phyloP scores from a whole-genome alignment of 2,888 invertebrate genomes.

The Metalampra italica region DNA sequence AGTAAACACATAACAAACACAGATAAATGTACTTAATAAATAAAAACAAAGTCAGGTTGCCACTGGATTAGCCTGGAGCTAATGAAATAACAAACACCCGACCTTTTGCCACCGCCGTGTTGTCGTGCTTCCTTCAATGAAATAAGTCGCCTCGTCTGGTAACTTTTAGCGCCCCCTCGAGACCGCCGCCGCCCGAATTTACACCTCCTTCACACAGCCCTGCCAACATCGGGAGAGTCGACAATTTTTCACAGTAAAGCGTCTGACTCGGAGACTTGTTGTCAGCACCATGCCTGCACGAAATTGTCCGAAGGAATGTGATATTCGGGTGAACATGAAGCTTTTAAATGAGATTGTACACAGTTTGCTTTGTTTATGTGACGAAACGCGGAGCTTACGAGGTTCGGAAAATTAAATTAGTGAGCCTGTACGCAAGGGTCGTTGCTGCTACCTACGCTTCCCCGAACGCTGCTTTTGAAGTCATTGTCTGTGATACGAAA shows the following conservation, averaged over 20 bases:
- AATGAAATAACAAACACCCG: no score
- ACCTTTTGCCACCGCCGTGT: no score
- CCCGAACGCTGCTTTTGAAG: no score
- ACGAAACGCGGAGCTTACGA: slow-evolving; percentile 36
- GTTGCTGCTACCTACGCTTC: not conserved
- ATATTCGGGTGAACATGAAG: slow-evolving; percentile 23
- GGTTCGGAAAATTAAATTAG: slow-evolving; percentile 48
- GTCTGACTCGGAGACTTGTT: slow-evolving; percentile 19
- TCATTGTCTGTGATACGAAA: no score
- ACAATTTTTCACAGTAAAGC: slow-evolving; percentile 27
- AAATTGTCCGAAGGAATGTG: slow-evolving; percentile 9
- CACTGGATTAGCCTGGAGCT: no score
- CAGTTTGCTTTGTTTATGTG: slow-evolving; percentile 31
- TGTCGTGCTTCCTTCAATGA: not conserved
- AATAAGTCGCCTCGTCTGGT: not conserved
- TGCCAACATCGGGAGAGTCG: not conserved
- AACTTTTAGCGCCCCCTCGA: not conserved
- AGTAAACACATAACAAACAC: no score
- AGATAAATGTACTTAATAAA: no score
- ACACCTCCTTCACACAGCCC: not conserved
- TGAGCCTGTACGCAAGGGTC: slow-evolving; percentile 26
- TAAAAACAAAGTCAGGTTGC: no score
- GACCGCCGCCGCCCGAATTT: not conserved
- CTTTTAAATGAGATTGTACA: slow-evolving; percentile 34
- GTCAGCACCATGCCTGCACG: slow-evolving; percentile 12